A percentile compares a stretch with the other conserved stretches of the same genome.
phyloP scores from a whole-genome alignment of 2,113 vertebrate species.

The Strix uralensis region DNA sequence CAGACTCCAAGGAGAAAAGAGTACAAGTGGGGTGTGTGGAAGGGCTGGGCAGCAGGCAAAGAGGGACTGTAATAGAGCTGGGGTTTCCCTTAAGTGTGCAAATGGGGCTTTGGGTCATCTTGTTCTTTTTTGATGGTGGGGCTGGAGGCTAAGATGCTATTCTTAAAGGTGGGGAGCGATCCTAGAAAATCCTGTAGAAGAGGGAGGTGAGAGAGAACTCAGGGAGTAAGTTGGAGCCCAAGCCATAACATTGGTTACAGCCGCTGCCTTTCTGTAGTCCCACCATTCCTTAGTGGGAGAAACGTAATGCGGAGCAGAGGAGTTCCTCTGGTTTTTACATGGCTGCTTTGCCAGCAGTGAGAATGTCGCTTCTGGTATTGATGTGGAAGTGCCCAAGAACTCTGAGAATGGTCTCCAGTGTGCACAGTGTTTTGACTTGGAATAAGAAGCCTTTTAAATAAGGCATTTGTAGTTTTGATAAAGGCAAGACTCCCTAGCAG shows the following conservation, averaged over 20 bases:
- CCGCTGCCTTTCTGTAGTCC: neutral
- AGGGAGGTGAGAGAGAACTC: neutral
- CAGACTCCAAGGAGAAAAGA: neutral
- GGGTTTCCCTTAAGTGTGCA: neutral
- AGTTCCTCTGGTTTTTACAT: neutral
- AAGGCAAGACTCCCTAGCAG: neutral
- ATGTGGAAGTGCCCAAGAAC: neutral
- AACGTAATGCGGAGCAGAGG: fast-evolving
- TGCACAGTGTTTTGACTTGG: neutral
- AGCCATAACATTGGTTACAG: neutral
- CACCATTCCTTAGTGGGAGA: neutral
- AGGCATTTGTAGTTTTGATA: neutral
- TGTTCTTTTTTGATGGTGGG: neutral
- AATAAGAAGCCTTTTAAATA: neutral
- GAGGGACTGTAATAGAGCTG: neutral
- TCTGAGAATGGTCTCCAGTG: neutral
- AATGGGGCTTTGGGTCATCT: neutral
- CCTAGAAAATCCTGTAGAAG: neutral
- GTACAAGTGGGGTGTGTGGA: neutral
- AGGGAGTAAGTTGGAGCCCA: neutral
- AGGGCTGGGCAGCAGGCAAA: neutral
- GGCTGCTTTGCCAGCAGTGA: neutral
- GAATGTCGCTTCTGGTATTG: neutral
- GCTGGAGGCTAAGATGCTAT: neutral
- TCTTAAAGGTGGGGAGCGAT: neutral